Conservation (phyloP, 1,140 invertebrate genomes). For the Drosophila orena region DNA sequence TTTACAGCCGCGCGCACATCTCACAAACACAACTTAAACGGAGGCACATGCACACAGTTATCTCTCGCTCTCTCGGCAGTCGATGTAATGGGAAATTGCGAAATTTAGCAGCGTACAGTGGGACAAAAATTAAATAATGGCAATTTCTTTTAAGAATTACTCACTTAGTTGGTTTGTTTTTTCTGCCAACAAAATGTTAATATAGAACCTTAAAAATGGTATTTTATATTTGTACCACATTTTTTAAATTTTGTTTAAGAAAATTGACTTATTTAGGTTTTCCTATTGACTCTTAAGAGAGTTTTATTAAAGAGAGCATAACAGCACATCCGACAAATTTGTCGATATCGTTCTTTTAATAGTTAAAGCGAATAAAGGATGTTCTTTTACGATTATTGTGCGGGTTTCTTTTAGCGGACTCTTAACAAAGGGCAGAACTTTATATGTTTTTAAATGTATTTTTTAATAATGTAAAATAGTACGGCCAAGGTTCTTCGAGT, state of each 20-base stretch:
- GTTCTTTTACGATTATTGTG: no score
- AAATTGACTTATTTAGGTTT: background rate
- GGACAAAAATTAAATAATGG: background rate
- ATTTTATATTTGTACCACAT: no score
- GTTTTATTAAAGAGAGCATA: background rate
- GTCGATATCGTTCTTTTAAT: background rate
- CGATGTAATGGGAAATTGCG: conserved; percentile 33
- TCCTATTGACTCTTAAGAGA: background rate
- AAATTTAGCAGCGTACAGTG: conserved; percentile 28
- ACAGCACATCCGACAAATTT: conserved; percentile 2
- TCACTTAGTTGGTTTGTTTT: no score
- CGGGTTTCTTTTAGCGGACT: no score
- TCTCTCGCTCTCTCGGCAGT: conserved; percentile 1
- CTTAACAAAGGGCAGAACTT: no score
- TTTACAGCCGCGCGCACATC: conserved; percentile 64
- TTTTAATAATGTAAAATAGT: no score
- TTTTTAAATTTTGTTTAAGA: background rate
- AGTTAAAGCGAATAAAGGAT: no score
- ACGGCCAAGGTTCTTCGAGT: background rate
- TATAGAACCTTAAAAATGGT: background rate
- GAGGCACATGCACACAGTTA: conserved; percentile 13
- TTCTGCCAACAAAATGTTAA: no score
- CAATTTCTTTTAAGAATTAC: no score
- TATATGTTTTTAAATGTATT: no score
- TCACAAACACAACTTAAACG: conserved; percentile 17